Evolutionary conservation across 2,113 vertebrate genomes (phyloP).

Genomic region (Butastur rufipennis): DNA sequence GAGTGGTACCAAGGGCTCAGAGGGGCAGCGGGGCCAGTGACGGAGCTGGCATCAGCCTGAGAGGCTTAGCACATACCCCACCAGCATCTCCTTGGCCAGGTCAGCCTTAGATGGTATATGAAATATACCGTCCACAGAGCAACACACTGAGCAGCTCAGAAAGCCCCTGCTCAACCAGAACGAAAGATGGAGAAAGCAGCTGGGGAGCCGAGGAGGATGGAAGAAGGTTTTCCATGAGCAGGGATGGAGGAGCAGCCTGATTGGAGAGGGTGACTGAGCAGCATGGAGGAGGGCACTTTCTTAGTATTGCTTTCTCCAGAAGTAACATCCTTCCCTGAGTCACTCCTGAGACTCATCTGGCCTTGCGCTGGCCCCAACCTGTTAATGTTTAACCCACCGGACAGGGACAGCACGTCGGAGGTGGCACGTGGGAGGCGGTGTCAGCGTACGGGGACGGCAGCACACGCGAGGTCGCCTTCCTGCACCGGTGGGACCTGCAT

Average conservation of each 20-base stretch:
- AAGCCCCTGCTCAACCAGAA: neutral
- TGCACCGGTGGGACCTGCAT: accelerated
- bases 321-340: neutral
- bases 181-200: neutral
- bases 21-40: neutral
- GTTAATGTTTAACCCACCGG: neutral
- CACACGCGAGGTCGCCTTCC: neutral
- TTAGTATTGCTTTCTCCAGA: neutral
- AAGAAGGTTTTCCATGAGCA: neutral
- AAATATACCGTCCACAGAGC: neutral
- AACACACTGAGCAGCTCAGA: neutral
- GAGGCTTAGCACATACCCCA: neutral
- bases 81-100: neutral
- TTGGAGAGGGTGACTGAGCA: neutral
- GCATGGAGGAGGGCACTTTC: neutral
- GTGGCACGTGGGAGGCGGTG: neutral
- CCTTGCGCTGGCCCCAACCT: neutral
- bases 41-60: accelerated
- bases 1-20: neutral
- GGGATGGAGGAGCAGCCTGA: neutral
- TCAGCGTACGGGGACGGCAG: accelerated
- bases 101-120: neutral
- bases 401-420: neutral
- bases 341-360: neutral
- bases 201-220: accelerated